Percentiles rank a stretch among this genome's conserved stretches.
Evolutionary conservation across 2,888 invertebrate species (phyloP).

Genomic region (Octonoba sinensis): DNA sequence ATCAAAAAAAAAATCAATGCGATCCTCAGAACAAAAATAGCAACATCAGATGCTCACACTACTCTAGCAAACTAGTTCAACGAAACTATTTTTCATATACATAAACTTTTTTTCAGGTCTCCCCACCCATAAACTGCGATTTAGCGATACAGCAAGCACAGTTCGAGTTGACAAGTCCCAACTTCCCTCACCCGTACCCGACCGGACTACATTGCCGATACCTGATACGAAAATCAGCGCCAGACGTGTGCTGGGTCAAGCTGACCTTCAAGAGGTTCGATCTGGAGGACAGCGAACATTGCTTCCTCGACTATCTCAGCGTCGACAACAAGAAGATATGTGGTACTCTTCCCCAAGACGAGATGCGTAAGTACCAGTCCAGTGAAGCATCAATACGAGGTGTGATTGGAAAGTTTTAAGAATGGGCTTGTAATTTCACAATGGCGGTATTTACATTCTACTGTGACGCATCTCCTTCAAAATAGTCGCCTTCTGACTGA

Average conservation of each 20-base stretch:
- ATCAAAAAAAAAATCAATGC: too few relatives aligned
- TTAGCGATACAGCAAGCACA: conserved; percentile 45
- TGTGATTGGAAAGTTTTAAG: too few relatives aligned
- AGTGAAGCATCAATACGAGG: too few relatives aligned
- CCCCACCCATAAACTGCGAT: conserved; percentile 60
- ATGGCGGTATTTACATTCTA: too few relatives aligned
- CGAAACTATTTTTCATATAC: too few relatives aligned
- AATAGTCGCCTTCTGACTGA: too few relatives aligned
- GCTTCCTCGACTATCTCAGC: conserved; percentile 67
- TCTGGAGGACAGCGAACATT: conserved; percentile 66
- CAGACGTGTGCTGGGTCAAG: conserved; percentile 67
- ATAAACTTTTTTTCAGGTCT: conserved; percentile 11
- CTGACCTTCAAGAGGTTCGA: conserved; percentile 67
- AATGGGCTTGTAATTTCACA: too few relatives aligned
- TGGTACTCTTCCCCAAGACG: conserved; percentile 65
- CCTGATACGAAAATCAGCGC: conserved; percentile 59
- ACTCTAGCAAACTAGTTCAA: too few relatives aligned
- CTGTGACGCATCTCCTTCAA: too few relatives aligned
- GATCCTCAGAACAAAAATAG: too few relatives aligned
- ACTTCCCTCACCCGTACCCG: conserved; percentile 64
- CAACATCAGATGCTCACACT: too few relatives aligned
- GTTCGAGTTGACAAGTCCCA: conserved; percentile 65
- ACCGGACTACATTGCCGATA: conserved; percentile 65
- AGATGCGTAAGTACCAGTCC: conserved; percentile 52
- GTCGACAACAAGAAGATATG: conserved; percentile 67